A percentile compares a stretch with the other conserved stretches of the same genome.
phyloP scores from a whole-genome alignment of 2,888 invertebrate species.

The Rhamphomyia laevipes region DNA sequence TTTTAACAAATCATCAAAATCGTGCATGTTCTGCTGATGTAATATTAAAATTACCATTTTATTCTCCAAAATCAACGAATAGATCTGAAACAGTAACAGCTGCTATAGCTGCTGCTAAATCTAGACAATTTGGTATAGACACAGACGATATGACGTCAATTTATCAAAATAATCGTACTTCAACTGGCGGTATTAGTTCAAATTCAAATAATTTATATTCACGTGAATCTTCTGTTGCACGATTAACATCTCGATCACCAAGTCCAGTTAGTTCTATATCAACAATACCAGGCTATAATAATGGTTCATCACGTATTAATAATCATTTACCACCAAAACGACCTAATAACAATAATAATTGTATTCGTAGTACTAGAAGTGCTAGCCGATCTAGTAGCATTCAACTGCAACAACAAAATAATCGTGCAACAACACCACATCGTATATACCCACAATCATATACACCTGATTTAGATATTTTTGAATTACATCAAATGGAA shows the following conservation, averaged over 20 bases:
- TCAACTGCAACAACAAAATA: background rate
- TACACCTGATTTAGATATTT: slow-evolving; percentile 41
- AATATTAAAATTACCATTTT: slow-evolving; percentile 23
- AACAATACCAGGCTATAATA: too few relatives aligned
- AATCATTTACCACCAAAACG: too few relatives aligned
- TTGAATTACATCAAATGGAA: slow-evolving; percentile 52
- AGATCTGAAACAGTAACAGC: slow-evolving; percentile 8
- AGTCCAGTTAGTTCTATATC: slow-evolving; percentile 39
- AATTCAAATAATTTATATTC: slow-evolving; percentile 5
- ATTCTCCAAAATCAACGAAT: slow-evolving; percentile 16
- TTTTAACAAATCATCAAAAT: background rate
- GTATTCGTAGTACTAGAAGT: slow-evolving; percentile 16
- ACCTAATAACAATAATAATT: too few relatives aligned
- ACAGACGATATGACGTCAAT: background rate
- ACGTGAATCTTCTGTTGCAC: slow-evolving; percentile 20
- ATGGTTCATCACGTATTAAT: too few relatives aligned
- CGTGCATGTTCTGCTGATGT: slow-evolving; percentile 25
- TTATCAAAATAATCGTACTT: background rate
- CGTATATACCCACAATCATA: slow-evolving; percentile 56
- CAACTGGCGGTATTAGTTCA: slow-evolving; percentile 9
- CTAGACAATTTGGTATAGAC: slow-evolving; percentile 19
- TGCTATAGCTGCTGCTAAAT: slow-evolving; percentile 7
- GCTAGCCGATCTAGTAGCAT: slow-evolving; percentile 10
- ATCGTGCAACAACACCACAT: slow-evolving; percentile 41
- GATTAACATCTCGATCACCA: slow-evolving; percentile 43